Conservation (phyloP, 2,888 invertebrate species). For the Ormyrus labotus region DNA sequence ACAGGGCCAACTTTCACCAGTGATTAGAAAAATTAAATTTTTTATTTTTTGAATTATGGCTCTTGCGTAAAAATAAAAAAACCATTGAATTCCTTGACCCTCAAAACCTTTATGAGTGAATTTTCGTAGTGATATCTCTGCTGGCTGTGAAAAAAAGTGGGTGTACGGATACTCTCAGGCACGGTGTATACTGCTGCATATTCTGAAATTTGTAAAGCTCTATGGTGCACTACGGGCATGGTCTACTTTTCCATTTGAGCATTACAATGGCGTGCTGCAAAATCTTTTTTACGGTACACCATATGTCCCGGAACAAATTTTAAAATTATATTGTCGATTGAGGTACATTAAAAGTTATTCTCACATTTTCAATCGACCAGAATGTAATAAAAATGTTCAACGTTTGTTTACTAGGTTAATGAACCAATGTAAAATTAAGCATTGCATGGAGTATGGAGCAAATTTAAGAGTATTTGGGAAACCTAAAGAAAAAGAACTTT, state of each 20-base stretch:
- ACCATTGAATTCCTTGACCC: too few relatives aligned
- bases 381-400: neutral
- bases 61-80: too few relatives aligned
- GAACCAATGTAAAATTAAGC: neutral
- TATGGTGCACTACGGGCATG: slow-evolving; percentile 47
- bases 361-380: neutral
- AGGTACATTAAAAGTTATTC: neutral
- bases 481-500: neutral
- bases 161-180: too few relatives aligned
- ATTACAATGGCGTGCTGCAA: slow-evolving; percentile 43
- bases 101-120: too few relatives aligned
- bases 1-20: too few relatives aligned
- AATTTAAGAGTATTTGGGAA: neutral
- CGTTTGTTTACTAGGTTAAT: neutral
- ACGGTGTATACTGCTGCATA: slow-evolving; percentile 49
- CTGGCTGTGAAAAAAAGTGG: too few relatives aligned
- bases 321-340: slow-evolving; percentile 17
- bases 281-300: slow-evolving; percentile 42
- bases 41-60: too few relatives aligned
- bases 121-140: too few relatives aligned
- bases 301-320: slow-evolving; percentile 40
- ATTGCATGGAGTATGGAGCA: neutral
- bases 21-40: too few relatives aligned
- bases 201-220: slow-evolving; percentile 41
- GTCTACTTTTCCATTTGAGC: slow-evolving; percentile 47